phyloP scores from a whole-genome alignment of 92 coral and sea anemone species.

The Palythoa caribaeorum region DNA sequence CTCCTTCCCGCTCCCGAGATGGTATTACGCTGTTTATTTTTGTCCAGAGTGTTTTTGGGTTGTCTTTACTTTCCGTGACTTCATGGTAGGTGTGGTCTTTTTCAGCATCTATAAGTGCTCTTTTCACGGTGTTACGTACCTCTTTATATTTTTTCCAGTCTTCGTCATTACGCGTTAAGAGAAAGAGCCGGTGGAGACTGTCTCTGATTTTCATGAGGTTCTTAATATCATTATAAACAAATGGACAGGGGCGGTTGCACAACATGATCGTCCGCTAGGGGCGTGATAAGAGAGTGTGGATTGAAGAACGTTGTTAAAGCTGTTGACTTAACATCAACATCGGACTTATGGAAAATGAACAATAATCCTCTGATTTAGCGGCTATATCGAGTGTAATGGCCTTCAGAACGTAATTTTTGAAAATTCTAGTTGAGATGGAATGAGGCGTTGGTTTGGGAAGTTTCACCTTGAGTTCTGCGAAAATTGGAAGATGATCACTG shows the following conservation, averaged over 20 bases:
- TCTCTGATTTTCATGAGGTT: conserved; percentile 52
- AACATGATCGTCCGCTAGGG: conserved; percentile 56
- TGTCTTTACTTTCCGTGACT: conserved; percentile 57
- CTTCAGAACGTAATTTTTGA: conserved; percentile 38
- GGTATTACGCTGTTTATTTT: conserved; percentile 39
- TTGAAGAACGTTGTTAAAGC: conserved; percentile 52
- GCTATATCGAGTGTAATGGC: conserved; percentile 45
- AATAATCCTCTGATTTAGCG: conserved; percentile 33
- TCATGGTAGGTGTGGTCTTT: conserved; percentile 49
- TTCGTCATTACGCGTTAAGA: conserved; percentile 31
- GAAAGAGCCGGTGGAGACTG: conserved; percentile 55
- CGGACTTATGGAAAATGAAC: conserved; percentile 21
- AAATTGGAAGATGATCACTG: conserved; percentile 61
- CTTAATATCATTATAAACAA: conserved; percentile 59
- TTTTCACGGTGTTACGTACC: conserved; percentile 56
- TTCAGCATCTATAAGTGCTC: conserved; percentile 60
- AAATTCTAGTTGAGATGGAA: conserved; percentile 47
- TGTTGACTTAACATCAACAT: conserved; percentile 56
- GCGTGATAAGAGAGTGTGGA: conserved; percentile 56
- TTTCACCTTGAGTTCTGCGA: conserved; percentile 50
- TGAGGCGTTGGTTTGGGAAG: conserved; percentile 43
- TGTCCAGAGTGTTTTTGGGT: conserved; percentile 53
- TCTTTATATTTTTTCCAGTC: conserved; percentile 59
- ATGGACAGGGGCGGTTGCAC: conserved; percentile 69
- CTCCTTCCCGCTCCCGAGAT: conserved; percentile 42